Base-by-base conservation (phyloP, 1,140 invertebrate species). In the Philotrypesis tridentata region DNA sequence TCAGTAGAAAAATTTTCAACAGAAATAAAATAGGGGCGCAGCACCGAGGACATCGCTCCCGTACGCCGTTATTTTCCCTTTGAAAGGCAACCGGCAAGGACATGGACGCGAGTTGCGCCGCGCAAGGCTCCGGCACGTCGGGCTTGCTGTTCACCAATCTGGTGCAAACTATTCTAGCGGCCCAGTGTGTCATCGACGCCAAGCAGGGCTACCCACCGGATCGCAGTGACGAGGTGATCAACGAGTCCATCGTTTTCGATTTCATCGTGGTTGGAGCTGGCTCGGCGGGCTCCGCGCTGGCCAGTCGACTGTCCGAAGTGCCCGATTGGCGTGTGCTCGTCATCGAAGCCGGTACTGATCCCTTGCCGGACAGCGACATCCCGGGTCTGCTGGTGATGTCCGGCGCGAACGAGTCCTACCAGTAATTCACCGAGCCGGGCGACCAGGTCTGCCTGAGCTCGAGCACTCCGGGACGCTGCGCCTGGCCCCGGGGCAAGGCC, bases 401-500 rank as follows among this genome's bases (percentile, higher is more conserved):
- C 0, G 70, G 89, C 0, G 90, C 93, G n/a, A 95, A 95, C 85
- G n/a, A n/a, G n/a, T n/a, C n/a, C n/a, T 97, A 95, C 93, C 87
- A 92, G 65, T 96, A 96, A 85, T 88, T 92, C 79, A 94, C 94
- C 0, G 94, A 95, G 67, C 92, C 93, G 0, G 93, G 95, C 83
- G 85, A 86, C 0, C 86, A 87, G 1, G 91, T 92, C n/a, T 95
- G 95, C 83, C 89, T 92, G 67, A 90, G 91, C 1, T 88, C 92
- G 78, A 90, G 67, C 27, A 87, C 92, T 12, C 89, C n/a, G n/a
- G n/a, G 93, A 31, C 89, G 89, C 11, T 96, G 95, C 83, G 91
- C 91, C 79, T 96, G 95, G 95, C 93, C 94, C 0, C 93, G 94
- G 77, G 96, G 95, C 0, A 95, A 94, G 85, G 93, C 93, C 11